Conservation (phyloP, 2,888 invertebrate genomes). For the Schizotus pectinicornis region DNA sequence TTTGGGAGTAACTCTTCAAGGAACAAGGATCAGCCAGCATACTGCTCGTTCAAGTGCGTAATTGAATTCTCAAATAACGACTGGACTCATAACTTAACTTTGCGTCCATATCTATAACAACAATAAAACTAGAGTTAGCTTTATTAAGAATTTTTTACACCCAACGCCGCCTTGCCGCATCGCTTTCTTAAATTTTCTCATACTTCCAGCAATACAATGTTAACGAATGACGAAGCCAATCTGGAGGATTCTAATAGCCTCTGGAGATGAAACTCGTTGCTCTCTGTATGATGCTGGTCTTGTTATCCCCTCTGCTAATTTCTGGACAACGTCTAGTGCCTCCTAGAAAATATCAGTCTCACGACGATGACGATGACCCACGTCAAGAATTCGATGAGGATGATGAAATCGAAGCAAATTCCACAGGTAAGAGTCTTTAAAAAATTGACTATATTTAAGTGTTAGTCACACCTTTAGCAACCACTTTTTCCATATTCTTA, state of each 20-base stretch:
- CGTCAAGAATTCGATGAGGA: slow-evolving; percentile 49
- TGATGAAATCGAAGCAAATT: slow-evolving; percentile 54
- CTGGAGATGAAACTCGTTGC: slow-evolving; percentile 55
- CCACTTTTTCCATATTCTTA: too few species aligned
- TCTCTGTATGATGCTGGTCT: slow-evolving; percentile 51
- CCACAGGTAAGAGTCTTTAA: slow-evolving; percentile 52
- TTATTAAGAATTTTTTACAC: too few species aligned
- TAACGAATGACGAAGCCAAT: slow-evolving; percentile 47
- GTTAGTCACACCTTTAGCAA: too few species aligned
- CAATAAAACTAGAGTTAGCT: too few species aligned
- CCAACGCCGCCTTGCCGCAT: too few species aligned
- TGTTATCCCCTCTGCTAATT: slow-evolving; percentile 54
- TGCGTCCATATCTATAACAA: too few species aligned
- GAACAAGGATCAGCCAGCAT: too few species aligned
- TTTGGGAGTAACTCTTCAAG: too few species aligned
- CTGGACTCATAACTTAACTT: too few species aligned
- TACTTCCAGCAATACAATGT: slow-evolving; percentile 43
- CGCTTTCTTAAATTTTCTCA: not conserved
- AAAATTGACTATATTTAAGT: too few species aligned
- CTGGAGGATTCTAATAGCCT: slow-evolving; percentile 46
- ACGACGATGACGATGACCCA: slow-evolving; percentile 52
- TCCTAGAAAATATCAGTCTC: slow-evolving; percentile 48
- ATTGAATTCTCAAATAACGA: too few species aligned
- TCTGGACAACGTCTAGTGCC: slow-evolving; percentile 50
- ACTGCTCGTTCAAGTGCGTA: too few species aligned